Conservation (phyloP, 2,797 vertebrate genomes). For the Argya squamiceps region DNA sequence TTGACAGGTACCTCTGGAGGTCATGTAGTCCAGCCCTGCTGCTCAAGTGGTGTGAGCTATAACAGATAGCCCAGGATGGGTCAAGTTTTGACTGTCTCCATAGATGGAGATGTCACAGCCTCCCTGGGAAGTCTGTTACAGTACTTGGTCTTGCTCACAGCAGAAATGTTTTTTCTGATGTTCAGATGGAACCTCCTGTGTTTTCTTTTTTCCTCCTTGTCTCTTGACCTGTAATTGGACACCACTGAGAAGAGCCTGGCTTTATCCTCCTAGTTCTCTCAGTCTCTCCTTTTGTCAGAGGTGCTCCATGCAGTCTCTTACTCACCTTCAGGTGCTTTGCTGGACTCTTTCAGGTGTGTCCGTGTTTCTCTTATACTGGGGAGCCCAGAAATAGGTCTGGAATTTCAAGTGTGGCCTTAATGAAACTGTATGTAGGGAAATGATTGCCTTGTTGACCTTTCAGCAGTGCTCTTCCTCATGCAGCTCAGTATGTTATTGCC, state of each 20-base stretch:
- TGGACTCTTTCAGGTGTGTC: background rate
- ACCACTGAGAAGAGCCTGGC: background rate
- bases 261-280: background rate
- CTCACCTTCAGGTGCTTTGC: background rate
- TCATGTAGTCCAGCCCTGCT: background rate
- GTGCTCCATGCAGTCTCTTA: background rate
- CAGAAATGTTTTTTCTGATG: background rate
- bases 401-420: background rate
- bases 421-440: background rate
- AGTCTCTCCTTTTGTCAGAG: background rate
- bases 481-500: background rate
- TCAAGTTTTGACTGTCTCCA: background rate
- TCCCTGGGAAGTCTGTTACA: background rate
- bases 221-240: background rate
- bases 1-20: background rate
- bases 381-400: background rate
- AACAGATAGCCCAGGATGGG: background rate
- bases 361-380: background rate
- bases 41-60: background rate
- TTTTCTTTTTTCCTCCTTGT: background rate
- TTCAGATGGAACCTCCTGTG: background rate
- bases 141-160: background rate
- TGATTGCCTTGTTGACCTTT: background rate
- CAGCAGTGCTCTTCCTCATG: background rate
- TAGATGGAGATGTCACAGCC: background rate